These are phyloP conservation scores for Lepus townsendii DNA, from an alignment of 2,797 vertebrate genomes.

Conservation along the genomic window DNA sequence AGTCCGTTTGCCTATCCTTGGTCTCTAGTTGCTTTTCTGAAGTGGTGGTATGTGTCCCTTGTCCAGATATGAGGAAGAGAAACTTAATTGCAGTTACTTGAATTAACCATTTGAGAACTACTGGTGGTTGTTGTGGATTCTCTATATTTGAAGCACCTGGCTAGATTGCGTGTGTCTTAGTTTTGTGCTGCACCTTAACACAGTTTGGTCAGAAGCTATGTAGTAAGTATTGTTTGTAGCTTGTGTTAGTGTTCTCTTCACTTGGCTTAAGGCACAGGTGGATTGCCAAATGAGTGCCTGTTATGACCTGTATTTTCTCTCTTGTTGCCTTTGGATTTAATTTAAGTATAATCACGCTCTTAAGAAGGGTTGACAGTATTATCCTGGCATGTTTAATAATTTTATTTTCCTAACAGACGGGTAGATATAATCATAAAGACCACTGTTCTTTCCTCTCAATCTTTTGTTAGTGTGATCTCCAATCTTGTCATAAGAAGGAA, in stretches of 20 bases:
- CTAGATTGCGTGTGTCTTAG: conserved; percentile 11
- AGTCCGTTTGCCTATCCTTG: neutral
- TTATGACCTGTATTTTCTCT: conserved; percentile 65
- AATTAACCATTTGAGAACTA: neutral
- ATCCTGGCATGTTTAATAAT: neutral
- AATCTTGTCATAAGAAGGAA: conserved; percentile 38
- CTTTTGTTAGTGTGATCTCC: conserved; percentile 43
- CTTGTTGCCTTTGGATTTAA: conserved; percentile 67
- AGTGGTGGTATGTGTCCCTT: conserved; percentile 6
- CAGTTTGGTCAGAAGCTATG: conserved; percentile 48
- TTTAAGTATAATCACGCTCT: conserved; percentile 31
- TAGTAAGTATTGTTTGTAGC: conserved; percentile 59
- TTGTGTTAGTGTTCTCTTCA: conserved; percentile 46
- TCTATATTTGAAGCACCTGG: conserved; percentile 44
- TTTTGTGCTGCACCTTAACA: conserved; percentile 62
- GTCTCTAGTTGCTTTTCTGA: conserved; percentile 52
- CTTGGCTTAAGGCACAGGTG: neutral
- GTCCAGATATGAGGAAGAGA: conserved; percentile 35
- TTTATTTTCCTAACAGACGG: neutral
- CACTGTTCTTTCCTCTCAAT: conserved; percentile 20
- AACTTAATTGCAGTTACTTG: conserved; percentile 40
- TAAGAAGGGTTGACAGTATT: conserved; percentile 59
- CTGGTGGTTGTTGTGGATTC: conserved; percentile 28
- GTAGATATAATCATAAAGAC: conserved; percentile 41
- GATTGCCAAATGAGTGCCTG: conserved; percentile 59